Base-by-base conservation (phyloP, 2,888 invertebrate species). In the Phengaris alcon region DNA sequence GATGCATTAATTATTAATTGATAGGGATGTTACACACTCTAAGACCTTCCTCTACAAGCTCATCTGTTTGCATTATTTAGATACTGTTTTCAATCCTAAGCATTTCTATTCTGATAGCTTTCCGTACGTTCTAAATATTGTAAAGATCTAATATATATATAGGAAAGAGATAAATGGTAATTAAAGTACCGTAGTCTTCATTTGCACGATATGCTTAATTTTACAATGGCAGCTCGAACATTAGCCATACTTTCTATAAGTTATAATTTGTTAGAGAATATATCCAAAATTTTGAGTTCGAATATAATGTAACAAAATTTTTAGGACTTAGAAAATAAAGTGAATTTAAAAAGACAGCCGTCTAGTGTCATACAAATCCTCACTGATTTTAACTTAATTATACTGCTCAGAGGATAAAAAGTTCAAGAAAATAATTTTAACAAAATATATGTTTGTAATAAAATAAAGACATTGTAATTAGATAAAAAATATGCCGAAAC, bases 131-230 rank as follows among this genome's bases (percentile, higher is more conserved):
- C 88, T 90, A 90, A 90, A 87, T 89, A 88, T 88, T 92, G 90
- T 93, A 92, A 91, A 87, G 85, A 88, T 87, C 89, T 92, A 91
- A 87, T 90, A 89, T 88, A 89, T 88, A 91, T 91, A 91, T 92
- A 93, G 92, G 91, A 93, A 89, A 91, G 91, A 91, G 84, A 91
- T 22, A 90, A 90, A 79, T 87, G 89, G 90, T 89, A 88, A 88
- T 88, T 85, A 89, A 90, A 87, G 85, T 91, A 87, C 83, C 84
- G 87, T 88, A 93, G 93, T 94, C 93, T 94, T 93, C 86, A 88
- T 86, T 91, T 87, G 87, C 90, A 91, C 91, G 93, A 93, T 94
- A 94, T 93, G 94, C 93, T 90, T 92, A 84, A 91, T 90, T 93
- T 64, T 91, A 88, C 91, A 81, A 83, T 87, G 93, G 92, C 91